These are phyloP conservation scores for Aphrocallistes beatrix DNA, from an alignment of 37 sponge, comb jelly and placozoan genomes.

Conservation along the genomic window DNA sequence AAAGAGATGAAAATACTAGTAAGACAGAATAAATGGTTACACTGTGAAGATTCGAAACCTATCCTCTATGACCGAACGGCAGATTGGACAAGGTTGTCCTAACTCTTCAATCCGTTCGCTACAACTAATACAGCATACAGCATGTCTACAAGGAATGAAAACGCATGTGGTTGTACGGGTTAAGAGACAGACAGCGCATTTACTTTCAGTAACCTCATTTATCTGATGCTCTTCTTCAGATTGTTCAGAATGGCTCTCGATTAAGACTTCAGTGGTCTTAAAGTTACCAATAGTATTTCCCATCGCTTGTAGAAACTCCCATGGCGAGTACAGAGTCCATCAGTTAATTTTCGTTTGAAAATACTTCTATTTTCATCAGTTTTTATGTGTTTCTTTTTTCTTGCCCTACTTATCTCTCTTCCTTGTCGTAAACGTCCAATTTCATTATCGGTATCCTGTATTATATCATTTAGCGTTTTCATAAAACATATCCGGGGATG, in stretches of 20 bases:
- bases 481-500: background rate
- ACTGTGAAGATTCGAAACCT: too few relatives aligned
- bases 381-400: background rate
- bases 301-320: too few relatives aligned
- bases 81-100: conserved; percentile 3
- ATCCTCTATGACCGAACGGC: too few relatives aligned
- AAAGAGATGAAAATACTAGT: too few relatives aligned
- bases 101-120: conserved; percentile 3
- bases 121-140: conserved; percentile 9
- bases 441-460: background rate
- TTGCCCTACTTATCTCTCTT: background rate
- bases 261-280: background rate
- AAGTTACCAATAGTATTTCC: background rate
- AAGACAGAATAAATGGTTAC: too few relatives aligned
- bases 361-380: background rate
- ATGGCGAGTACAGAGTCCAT: too few relatives aligned
- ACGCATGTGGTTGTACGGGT: conserved; percentile 19
- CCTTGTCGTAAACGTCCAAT: background rate
- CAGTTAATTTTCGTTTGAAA: background rate
- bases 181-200: background rate
- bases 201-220: background rate
- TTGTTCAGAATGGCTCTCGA: background rate
- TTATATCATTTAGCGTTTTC: background rate
- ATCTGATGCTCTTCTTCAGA: background rate
- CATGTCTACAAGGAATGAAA: conserved; percentile 20